Base-by-base conservation (phyloP, 2,797 vertebrate species). In the Pterois miles region DNA sequence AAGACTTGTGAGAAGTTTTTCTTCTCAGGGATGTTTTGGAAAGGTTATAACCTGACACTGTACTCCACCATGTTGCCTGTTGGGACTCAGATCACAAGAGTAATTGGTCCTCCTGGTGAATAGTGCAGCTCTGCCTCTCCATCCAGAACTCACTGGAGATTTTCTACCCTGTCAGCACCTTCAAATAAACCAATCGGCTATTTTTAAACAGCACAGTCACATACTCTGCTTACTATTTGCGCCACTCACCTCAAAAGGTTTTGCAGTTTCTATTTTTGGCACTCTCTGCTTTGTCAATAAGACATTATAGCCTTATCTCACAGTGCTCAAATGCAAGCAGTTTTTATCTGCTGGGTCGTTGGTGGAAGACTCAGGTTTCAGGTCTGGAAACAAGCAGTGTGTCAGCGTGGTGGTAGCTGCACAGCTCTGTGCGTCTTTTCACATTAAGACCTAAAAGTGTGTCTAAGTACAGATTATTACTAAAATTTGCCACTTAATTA, bases 181-280 rank as follows among this genome's bases (percentile, higher is more conserved):
- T 82, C 67, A 85, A 65, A 80, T 85, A 84, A 78, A 79, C 65
- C 52, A 69, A 31, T 48, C 59, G n/a, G 65, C 71, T 71, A 34
- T 85, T 83, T 86, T 84, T 67, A 82, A 88, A 85, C 80, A 62
- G 70, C 74, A 36, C 36, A 66, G 66, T 77, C 70, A 31, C 56
- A 31, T 16, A 57, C 69, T 34, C 57, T 50, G 54, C 64, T 84
- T 78, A 78, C 68, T 76, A 64, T 79, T 89, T 83, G 59, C 14
- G 5, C 80, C 33, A 43, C 69, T 76, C 43, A 80, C 80, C 80
- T 84, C 70, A 87, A 85, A 86, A 86, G 16, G 58, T 68, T 86
- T 60, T 65, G 68, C 77, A 23, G n/a, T 40, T 65, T 78, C 89
- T 92, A 88, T 91, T 92, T 90, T 81, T 89, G 85, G 75, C 60